phyloP scores from a whole-genome alignment of 2,113 vertebrate species.

The Jaculus jaculus region DNA sequence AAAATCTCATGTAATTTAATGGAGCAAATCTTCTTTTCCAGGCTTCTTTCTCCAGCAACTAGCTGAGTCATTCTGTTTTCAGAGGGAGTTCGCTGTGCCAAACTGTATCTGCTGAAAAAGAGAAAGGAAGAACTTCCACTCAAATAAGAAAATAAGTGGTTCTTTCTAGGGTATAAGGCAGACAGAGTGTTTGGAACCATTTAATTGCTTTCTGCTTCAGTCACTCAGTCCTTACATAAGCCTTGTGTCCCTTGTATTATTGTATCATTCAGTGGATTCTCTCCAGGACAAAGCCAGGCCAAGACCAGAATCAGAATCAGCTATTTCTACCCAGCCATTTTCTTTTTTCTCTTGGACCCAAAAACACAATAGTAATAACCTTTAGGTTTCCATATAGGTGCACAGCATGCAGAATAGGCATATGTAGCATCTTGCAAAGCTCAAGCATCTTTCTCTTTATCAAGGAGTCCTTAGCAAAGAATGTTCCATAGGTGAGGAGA shows the following conservation, averaged over 20 bases:
- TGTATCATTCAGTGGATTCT: constrained; percentile 51
- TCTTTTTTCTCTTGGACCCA: not conserved
- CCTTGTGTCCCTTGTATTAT: constrained; percentile 24
- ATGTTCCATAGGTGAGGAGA: not conserved
- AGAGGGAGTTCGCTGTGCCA: constrained; percentile 9
- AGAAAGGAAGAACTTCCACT: constrained; percentile 44
- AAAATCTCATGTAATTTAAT: constrained; percentile 50
- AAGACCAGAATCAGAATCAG: not conserved
- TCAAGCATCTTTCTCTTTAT: constrained; percentile 31
- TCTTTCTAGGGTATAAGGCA: constrained; percentile 47
- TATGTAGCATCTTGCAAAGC: not conserved
- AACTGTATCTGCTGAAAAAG: constrained; percentile 49
- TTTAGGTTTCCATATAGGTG: not conserved
- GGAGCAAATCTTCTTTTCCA: constrained; percentile 43
- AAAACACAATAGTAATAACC: not conserved
- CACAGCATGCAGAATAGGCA: not conserved
- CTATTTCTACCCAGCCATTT: constrained; percentile 35
- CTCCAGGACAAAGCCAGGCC: not conserved
- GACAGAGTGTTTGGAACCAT: constrained; percentile 42
- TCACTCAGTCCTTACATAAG: constrained; percentile 22
- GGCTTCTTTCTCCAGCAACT: constrained; percentile 24
- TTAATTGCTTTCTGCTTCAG: constrained; percentile 54
- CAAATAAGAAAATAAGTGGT: constrained; percentile 60
- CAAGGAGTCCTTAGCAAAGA: not conserved
- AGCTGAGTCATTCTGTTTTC: constrained; percentile 64